Base-by-base conservation (phyloP, 2,113 vertebrate species). In the Rana temporaria region DNA sequence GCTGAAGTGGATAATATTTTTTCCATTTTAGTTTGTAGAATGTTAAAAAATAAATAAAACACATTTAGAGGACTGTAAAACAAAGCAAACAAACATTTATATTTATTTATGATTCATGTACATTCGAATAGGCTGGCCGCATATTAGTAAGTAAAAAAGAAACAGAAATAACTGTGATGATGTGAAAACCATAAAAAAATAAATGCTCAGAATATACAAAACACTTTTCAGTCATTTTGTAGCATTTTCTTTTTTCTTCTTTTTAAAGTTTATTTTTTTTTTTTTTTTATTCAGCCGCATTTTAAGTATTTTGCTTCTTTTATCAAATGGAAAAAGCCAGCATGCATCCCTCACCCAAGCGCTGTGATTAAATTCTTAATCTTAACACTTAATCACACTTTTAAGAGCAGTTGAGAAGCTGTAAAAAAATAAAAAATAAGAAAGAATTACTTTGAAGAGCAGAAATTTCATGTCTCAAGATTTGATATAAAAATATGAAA, bases 301-400 rank as follows among this genome's bases (percentile, higher is more conserved):
- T 62, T 30, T 62, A 62, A 69, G 55, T 70, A 80, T 70, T 80
- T 70, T 60, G 62, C 78, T 68, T 52, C 53, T 71, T 62, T 42
- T 80, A 70, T 60, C 16, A 80, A 80, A 70, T 80, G 67, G 78
- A 80, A 80, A 80, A 80, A 80, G 55, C 16, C 78, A 80, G 78
- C 78, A 53, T 81, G 67, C 26, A 18, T 62, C 57, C 68, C 20
- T 72, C 79, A 70, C 48, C 42, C 38, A 30, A 17, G 67, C 68
- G 24, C 22, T 62, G 59, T 30, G 20, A 81, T 81, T 81, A 81
- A 81, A 81, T 81, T 26, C 68, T 72, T 71, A 71, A 72, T 81
- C 79, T 81, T 56, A 64, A 72, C 79, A 81, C 69, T 81, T 62
- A 72, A 81, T 81, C 79, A 64, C 1, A 71, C 67, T 81, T 81